A percentile compares a stretch with the other conserved stretches of the same genome.
Conservation (phyloP, 53 echinoderm and acorn worm species). For the Crossaster papposus region DNA sequence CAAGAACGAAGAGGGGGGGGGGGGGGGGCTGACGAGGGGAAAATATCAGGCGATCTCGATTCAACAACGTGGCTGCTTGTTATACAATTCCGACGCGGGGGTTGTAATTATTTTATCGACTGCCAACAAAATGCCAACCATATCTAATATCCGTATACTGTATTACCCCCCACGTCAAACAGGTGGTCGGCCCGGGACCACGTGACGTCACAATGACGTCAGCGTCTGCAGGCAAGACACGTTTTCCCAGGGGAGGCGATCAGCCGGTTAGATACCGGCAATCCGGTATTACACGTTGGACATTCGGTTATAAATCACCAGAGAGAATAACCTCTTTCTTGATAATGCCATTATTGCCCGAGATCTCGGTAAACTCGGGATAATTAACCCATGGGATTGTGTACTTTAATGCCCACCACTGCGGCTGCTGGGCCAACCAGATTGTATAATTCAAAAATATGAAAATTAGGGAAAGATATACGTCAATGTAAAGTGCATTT, state of each 20-base stretch:
- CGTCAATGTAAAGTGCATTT: too few relatives aligned
- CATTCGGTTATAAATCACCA: constrained; percentile 24
- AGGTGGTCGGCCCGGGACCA: constrained; percentile 26
- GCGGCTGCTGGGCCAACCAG: too few relatives aligned
- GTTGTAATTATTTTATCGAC: constrained; percentile 31
- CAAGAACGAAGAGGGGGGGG: too few relatives aligned
- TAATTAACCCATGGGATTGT: too few relatives aligned
- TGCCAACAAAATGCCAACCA: constrained; percentile 33
- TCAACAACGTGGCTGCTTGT: not conserved
- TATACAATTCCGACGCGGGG: constrained; percentile 2
- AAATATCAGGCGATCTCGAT: constrained; percentile 22
- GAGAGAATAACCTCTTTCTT: not conserved
- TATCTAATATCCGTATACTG: constrained; percentile 49
- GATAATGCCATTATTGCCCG: too few relatives aligned
- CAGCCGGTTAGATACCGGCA: constrained; percentile 2
- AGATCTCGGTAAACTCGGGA: too few relatives aligned
- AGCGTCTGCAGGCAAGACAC: constrained; percentile 9
- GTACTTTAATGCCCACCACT: too few relatives aligned
- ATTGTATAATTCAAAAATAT: too few relatives aligned
- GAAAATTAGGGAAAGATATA: too few relatives aligned
- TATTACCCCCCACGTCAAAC: constrained; percentile 58
- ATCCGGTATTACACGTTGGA: constrained; percentile 8
- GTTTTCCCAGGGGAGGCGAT: constrained; percentile 18
- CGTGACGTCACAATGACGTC: constrained; percentile 61
- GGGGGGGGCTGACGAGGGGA: not conserved